Base-by-base conservation (phyloP, 2,113 vertebrate genomes). In the Elaphurus davidianus region DNA sequence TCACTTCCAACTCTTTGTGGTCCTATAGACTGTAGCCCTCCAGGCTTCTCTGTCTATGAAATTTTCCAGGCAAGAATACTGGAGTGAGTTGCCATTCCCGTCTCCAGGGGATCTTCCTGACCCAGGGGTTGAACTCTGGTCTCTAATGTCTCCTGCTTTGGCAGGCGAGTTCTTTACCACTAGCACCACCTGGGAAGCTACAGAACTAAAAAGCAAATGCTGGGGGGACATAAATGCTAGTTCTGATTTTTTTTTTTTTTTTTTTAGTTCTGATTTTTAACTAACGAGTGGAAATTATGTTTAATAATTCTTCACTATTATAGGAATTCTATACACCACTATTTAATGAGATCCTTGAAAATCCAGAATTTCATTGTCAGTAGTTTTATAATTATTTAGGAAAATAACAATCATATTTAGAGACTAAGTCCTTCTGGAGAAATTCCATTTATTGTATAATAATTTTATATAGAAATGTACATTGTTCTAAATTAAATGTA, bases 241-340 rank as follows among this genome's bases (percentile, higher is more conserved):
- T 96, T 71, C 40, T 88, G 30, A 1, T 28, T 71, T 94, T 90
- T 45, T n/a, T n/a, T n/a, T n/a, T n/a, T n/a, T n/a, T n/a, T n/a
- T n/a, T n/a, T n/a, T n/a, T 11, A 7, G 5, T 96, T 71, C 40
- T 88, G 30, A 1, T 28, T 71, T 94, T 90, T 45, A 36, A 93
- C 28, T 71, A 94, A 17, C 1, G 5, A 94, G 21, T 90, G 13
- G 33, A 57, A 94, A 33, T 30, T 40, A 74, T 36, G 36, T 57
- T 88, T 78, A 47, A 93, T 78, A 67, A 90, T 85, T 87, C 43
- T 92, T 93, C 23, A 78, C 81, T 92, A 59, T 82, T 90, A 95
- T n/a, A 57, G 33, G n/a, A 67, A 25, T 8, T 90, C 13, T 57
- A 92, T 40, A 27, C 5, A 82, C 57, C 12, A 91, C 25, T 40